Evolutionary conservation across 2,797 vertebrate genomes (phyloP), one percentile per base, ranked within the genome.

Genomic region (Micromesistius poutassou): DNA sequence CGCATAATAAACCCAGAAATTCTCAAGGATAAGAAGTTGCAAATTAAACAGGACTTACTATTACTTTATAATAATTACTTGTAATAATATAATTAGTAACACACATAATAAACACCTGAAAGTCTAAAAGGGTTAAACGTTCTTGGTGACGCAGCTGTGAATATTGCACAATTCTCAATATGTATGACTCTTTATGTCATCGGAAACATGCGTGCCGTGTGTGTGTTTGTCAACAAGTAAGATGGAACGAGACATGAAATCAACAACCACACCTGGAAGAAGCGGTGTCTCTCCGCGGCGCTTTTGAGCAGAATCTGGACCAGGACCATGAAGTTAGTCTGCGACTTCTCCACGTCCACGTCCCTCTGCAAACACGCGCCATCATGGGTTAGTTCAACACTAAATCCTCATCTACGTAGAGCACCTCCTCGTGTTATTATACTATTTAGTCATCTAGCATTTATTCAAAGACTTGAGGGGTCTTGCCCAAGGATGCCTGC

Each of bases 291-390:
- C 79, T 94, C 91, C 22, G 81, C 40, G 0, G 88, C 79, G 78
- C 81, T 91, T 88, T 91, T 93, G 16, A 94, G 90, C 71, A 95
- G 88, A 75, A 86, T 93, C 85, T 94, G 93, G 70, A 95, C 91
- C 73, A 95, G 81, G 50, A 91, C 93, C 91, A 92, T 89, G 86
- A 95, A 95, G 83, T 91, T 91, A 5, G 90, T 91, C 81, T 93
- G 91, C 1, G 89, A 91, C 82, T 91, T 92, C 77, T 93, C 91
- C 74, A 91, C 90, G 31, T 93, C 93, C 5, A 74, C 2, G 22
- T 93, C 92, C 77, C 87, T 92, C 92, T 93, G 80, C 55, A 84
- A 76, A 68, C 12, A 81, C 16, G 80, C 50, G 40, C 30, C 2
- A 2, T 31, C 14, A 40, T 46, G 33, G n/a, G 7, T 35, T 36